Conservation (phyloP, 2,888 invertebrate genomes). For the Gortyna flavago region DNA sequence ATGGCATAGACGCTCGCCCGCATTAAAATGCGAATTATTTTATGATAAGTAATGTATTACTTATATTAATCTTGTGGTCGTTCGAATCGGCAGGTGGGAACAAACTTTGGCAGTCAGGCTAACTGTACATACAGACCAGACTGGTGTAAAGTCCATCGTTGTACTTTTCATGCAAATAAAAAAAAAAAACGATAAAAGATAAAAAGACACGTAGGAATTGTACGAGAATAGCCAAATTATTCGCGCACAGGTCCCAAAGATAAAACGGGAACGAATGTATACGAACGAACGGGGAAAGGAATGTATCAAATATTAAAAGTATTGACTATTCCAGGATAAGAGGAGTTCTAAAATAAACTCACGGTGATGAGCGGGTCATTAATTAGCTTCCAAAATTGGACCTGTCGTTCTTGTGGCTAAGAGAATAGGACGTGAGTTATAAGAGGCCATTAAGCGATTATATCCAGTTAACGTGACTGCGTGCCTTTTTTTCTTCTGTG, state of each 20-base stretch:
- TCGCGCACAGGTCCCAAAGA: neutral
- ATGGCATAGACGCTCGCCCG: slow-evolving; percentile 69
- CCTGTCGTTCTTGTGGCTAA: slow-evolving; percentile 24
- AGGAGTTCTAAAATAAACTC: slow-evolving; percentile 9
- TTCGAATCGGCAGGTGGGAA: neutral
- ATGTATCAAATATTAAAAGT: neutral
- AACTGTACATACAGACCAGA: neutral
- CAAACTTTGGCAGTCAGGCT: neutral
- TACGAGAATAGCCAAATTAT: neutral
- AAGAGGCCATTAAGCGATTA: slow-evolving; percentile 27
- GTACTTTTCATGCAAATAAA: neutral
- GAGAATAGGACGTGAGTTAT: slow-evolving; percentile 28
- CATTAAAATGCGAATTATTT: slow-evolving; percentile 74
- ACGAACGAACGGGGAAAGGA: no score
- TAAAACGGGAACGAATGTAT: no score
- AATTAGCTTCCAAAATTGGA: slow-evolving; percentile 8
- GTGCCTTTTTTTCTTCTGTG: neutral
- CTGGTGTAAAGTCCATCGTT: neutral
- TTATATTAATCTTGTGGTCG: slow-evolving; percentile 2
- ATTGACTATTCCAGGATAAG: neutral
- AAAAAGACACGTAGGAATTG: neutral
- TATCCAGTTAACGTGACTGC: slow-evolving; percentile 15
- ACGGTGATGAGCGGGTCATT: neutral
- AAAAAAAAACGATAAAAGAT: neutral
- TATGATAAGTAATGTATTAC: slow-evolving; percentile 41